A percentile compares a stretch with the other conserved stretches of the same genome.
Evolutionary conservation across 2,888 invertebrate species (phyloP).

Genomic region (Melinaea menophilus): DNA sequence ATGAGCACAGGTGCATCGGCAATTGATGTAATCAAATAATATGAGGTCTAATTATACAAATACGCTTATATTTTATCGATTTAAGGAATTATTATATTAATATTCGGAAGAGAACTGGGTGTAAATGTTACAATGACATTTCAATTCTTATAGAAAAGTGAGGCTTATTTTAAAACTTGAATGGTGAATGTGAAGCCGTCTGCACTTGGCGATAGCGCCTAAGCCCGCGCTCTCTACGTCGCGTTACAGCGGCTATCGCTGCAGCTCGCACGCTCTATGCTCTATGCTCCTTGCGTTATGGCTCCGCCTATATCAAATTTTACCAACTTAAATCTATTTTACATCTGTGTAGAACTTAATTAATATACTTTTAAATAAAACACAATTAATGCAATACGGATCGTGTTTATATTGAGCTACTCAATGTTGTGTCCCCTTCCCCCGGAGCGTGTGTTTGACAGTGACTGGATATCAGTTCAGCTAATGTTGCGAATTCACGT

Average conservation of each 20-base stretch:
- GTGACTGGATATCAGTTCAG: background rate
- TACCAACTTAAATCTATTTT: conserved; percentile 24
- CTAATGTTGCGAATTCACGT: conserved; percentile 4
- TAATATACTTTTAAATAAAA: background rate
- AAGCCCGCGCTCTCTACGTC: conserved; percentile 39
- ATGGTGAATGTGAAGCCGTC: conserved; percentile 32
- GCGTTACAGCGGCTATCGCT: conserved; percentile 42
- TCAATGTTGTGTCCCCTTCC: background rate
- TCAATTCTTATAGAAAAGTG: conserved; percentile 27
- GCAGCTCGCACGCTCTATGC: conserved; percentile 36
- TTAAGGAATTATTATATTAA: conserved; percentile 5
- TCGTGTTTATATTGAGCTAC: background rate
- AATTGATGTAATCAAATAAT: too few relatives aligned
- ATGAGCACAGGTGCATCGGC: too few relatives aligned
- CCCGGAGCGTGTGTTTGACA: background rate
- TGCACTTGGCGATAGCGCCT: conserved; percentile 49
- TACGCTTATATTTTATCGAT: too few relatives aligned
- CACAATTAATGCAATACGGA: background rate
- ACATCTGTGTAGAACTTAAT: background rate
- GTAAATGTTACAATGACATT: conserved; percentile 21
- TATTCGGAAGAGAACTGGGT: conserved; percentile 8
- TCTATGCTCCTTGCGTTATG: conserved; percentile 32
- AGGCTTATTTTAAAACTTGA: conserved; percentile 29
- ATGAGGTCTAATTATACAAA: too few relatives aligned
- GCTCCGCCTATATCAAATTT: conserved; percentile 26